Percentiles rank a stretch among this genome's conserved stretches.
Evolutionary conservation across 2,113 vertebrate species (phyloP).

Genomic region (Bostrychus sinensis): DNA sequence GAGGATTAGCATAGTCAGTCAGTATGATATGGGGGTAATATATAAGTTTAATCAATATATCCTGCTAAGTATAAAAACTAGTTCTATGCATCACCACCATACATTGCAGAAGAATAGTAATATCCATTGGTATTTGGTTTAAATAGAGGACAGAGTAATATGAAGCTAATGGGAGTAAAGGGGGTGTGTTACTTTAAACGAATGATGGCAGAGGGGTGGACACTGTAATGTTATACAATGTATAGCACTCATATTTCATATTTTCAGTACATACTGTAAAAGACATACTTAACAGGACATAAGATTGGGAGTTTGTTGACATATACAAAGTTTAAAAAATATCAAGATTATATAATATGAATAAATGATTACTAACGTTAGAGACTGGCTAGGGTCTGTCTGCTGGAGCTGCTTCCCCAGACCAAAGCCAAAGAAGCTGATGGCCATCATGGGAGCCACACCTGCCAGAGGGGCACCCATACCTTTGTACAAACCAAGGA

Average conservation of each 20-base stretch:
- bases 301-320: background rate
- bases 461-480: constrained; percentile 80
- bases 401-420: constrained; percentile 81
- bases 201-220: constrained; percentile 32
- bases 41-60: too few relatives aligned
- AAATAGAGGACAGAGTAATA: background rate
- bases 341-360: background rate
- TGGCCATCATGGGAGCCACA: constrained; percentile 81
- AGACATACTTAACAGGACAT: background rate
- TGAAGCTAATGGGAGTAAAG: background rate
- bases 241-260: constrained; percentile 37
- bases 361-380: constrained; percentile 61
- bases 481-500: constrained; percentile 80
- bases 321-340: too few relatives aligned
- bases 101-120: too few relatives aligned
- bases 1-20: background rate
- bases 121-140: too few relatives aligned
- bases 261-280: constrained; percentile 21
- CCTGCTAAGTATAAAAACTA: too few relatives aligned
- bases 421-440: constrained; percentile 82
- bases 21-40: too few relatives aligned
- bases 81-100: too few relatives aligned
- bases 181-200: constrained; percentile 18
- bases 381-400: constrained; percentile 47
- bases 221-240: constrained; percentile 28